Evolutionary conservation across 2,888 invertebrate genomes (phyloP).

Genomic region (Apodemia mormo): DNA sequence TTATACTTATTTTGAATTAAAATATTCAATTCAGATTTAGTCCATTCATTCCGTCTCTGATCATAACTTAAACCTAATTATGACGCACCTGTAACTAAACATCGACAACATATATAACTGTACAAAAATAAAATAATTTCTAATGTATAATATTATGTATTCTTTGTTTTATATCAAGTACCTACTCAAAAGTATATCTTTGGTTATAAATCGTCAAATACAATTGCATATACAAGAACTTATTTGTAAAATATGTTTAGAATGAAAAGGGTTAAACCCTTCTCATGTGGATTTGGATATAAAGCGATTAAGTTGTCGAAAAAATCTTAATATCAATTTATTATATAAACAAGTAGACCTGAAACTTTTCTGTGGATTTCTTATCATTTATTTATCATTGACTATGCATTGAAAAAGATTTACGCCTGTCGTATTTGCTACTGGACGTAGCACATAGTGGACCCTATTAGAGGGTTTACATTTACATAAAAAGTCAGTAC

Average conservation of each 20-base stretch:
- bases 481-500: too few species aligned
- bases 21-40: too few species aligned
- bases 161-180: too few species aligned
- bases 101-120: too few species aligned
- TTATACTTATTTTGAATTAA: too few species aligned
- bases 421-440: too few species aligned
- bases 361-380: background rate
- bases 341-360: background rate
- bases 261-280: conserved; percentile 24
- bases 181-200: background rate
- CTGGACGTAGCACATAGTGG: background rate
- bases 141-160: too few species aligned
- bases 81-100: too few species aligned
- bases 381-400: background rate
- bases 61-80: too few species aligned
- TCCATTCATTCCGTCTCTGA: too few species aligned
- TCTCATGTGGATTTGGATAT: conserved; percentile 19
- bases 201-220: background rate
- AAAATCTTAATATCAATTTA: conserved; percentile 5
- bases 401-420: background rate
- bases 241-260: conserved; percentile 14
- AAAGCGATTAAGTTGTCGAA: conserved; percentile 19
- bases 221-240: background rate
- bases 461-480: too few species aligned
- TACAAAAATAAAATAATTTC: too few species aligned